These are phyloP conservation scores for Melospiza melodia DNA, from an alignment of 2,113 vertebrate species.

Conservation along the genomic window DNA sequence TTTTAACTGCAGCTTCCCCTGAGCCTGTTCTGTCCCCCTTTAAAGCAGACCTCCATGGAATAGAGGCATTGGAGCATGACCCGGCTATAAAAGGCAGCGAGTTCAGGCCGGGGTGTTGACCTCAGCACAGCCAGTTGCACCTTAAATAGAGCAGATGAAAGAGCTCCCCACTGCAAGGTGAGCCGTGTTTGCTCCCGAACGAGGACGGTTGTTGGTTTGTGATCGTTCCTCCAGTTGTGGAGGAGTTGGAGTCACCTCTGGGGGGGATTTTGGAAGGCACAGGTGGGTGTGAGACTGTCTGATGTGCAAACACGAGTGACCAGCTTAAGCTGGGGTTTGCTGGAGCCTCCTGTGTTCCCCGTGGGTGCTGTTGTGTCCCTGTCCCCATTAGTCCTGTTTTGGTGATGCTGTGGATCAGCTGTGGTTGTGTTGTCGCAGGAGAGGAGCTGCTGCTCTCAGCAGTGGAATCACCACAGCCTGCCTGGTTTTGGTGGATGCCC, in stretches of 20 bases:
- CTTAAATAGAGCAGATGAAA: conserved; percentile 41
- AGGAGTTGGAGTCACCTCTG: fast-evolving
- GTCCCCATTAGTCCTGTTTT: fast-evolving
- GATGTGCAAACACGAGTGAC: not conserved
- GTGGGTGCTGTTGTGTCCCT: fast-evolving
- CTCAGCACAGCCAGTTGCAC: conserved; percentile 18
- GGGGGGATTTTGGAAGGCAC: not conserved
- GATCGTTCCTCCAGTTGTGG: not conserved
- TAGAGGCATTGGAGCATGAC: not conserved
- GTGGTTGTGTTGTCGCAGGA: fast-evolving
- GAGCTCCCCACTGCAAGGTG: not conserved
- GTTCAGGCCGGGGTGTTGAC: conserved; percentile 31
- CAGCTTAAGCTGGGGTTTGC: not conserved
- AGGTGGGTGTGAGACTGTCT: not conserved
- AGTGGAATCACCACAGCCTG: not conserved
- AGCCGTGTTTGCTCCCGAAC: not conserved
- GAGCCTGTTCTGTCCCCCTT: not conserved
- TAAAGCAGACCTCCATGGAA: not conserved
- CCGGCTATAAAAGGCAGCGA: not conserved
- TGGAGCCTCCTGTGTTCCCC: fast-evolving
- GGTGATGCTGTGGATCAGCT: fast-evolving
- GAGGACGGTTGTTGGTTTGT: not conserved
- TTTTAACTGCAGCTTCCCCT: not conserved
- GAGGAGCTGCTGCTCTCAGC: not conserved
- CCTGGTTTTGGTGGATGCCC: not conserved